These are phyloP conservation scores for Lycopodina hypogea DNA, from an alignment of 37 sponge, comb jelly and placozoan species.

Conservation along the genomic window DNA sequence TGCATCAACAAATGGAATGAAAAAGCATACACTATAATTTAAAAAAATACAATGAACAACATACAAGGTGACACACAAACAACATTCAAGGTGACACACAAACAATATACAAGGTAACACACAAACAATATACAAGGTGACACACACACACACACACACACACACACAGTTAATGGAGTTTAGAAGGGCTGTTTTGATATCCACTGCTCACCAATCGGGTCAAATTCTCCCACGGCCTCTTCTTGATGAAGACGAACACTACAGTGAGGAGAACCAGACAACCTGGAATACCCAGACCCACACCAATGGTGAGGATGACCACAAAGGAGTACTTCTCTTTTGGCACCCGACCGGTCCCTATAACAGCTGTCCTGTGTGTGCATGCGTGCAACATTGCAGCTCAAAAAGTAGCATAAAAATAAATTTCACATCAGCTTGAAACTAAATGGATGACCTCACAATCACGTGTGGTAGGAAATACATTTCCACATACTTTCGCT, in stretches of 20 bases:
- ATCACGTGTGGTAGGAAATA: too few relatives aligned
- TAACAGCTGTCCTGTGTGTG: constrained; percentile 54
- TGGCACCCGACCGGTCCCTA: constrained; percentile 45
- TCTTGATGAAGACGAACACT: constrained; percentile 46
- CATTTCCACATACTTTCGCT: neutral
- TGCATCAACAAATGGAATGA: too few relatives aligned
- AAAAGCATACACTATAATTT: too few relatives aligned
- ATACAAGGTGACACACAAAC: too few relatives aligned
- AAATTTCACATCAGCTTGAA: too few relatives aligned
- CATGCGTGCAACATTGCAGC: too few relatives aligned
- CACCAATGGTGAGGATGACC: constrained; percentile 53
- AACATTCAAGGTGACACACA: too few relatives aligned
- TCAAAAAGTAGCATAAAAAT: neutral
- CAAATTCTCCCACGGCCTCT: constrained; percentile 54
- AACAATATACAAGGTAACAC: too few relatives aligned
- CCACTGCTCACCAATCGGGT: constrained; percentile 3
- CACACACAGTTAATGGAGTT: neutral
- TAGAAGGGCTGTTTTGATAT: neutral
- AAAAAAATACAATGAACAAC: too few relatives aligned
- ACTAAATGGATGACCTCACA: too few relatives aligned
- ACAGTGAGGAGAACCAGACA: constrained; percentile 33
- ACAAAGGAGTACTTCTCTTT: constrained; percentile 34
- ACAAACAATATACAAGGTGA: too few relatives aligned
- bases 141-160: too few relatives aligned
- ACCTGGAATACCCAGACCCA: constrained; percentile 64